Evolutionary conservation across 2,888 invertebrate species (phyloP), one percentile per base, ranked within the genome.

Genomic region (Drosophila kanekoi): DNA sequence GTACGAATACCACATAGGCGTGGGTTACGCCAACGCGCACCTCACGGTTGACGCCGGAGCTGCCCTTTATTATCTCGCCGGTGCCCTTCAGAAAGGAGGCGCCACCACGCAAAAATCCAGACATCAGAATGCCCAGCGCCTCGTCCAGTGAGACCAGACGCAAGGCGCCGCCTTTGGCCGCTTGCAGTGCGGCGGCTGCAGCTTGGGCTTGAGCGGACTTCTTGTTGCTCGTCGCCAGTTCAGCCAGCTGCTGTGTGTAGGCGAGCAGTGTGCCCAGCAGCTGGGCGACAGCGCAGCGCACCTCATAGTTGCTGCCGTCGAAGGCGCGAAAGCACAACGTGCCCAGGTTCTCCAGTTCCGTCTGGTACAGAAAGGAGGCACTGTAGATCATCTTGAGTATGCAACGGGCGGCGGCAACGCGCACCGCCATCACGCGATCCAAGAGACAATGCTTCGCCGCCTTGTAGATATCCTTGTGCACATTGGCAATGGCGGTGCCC

Each of bases 21-120:
- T 99, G 98, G 4, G 99, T 98, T 0, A 99, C 97, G 66, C 99
- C 99, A 63, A 99, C 98, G 77, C 99, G 94, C 59, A 99, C 97
- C 94, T 99, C 99, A 72, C 98, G 94, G 92, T 98, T 98, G 0
- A 99, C 97, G 9, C 97, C 96, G 0, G 97, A 97, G 76, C 96
- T 96, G 4, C 98, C 98, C 93, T 98, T 98, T 78, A 99, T 98
- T 90, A 98, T 98, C 93, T 99, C 98, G 1, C 96, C 96, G 13
- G 96, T 96, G 18, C 97, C 97, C 93, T 98, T 98, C 23, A 99
- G 93, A 91, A 99, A 98, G 1, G 98, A 97, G 2, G 96, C 97
- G 13, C 99, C 98, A 0, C 99, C 99, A 67, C 98, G 94, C 4
- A 99, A 93, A 93, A 99, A 99, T 10, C 98, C 99, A 0, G 97